Percentiles rank a stretch among this genome's conserved stretches.
Evolutionary conservation across 2,797 vertebrate species (phyloP).

Genomic region (Artibeus jamaicensis): DNA sequence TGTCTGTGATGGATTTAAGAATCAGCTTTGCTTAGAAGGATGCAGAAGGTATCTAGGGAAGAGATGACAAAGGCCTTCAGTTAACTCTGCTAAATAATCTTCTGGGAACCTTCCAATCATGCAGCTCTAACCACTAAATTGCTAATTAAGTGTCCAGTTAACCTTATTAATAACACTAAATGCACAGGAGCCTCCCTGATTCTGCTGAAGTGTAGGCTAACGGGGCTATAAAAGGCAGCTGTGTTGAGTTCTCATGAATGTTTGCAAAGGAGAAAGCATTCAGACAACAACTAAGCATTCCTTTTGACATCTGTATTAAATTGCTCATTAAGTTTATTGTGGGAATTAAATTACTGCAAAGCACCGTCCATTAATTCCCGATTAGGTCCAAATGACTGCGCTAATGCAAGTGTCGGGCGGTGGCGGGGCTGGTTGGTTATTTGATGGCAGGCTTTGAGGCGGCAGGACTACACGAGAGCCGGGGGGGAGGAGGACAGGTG

Average conservation of each 20-base stretch:
- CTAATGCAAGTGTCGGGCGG: background rate
- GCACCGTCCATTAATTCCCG: conserved; percentile 73
- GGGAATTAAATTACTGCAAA: conserved; percentile 78
- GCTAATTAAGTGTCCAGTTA: conserved; percentile 77
- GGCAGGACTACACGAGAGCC: background rate
- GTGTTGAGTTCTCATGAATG: background rate
- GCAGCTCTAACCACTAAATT: conserved; percentile 69
- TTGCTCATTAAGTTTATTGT: conserved; percentile 79
- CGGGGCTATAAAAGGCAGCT: background rate
- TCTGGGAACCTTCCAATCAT: conserved; percentile 64
- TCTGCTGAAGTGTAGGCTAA: conserved; percentile 52
- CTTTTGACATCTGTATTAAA: conserved; percentile 73
- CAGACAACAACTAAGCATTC: conserved; percentile 70
- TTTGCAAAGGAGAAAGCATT: conserved; percentile 66
- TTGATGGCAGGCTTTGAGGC: conserved; percentile 11
- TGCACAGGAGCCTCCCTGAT: conserved; percentile 44
- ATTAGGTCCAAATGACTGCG: conserved; percentile 66
- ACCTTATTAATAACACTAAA: conserved; percentile 76
- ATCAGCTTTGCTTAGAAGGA: conserved; percentile 32
- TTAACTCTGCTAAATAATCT: conserved; percentile 75
- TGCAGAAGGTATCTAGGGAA: background rate
- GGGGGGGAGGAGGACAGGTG: background rate
- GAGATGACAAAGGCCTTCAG: conserved; percentile 60
- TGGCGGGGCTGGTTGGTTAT: conserved; percentile 12
- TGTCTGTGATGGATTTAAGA: conserved; percentile 45